Evolutionary conservation across 2,888 invertebrate genomes (phyloP).

Genomic region (Bellardia bayeri): DNA sequence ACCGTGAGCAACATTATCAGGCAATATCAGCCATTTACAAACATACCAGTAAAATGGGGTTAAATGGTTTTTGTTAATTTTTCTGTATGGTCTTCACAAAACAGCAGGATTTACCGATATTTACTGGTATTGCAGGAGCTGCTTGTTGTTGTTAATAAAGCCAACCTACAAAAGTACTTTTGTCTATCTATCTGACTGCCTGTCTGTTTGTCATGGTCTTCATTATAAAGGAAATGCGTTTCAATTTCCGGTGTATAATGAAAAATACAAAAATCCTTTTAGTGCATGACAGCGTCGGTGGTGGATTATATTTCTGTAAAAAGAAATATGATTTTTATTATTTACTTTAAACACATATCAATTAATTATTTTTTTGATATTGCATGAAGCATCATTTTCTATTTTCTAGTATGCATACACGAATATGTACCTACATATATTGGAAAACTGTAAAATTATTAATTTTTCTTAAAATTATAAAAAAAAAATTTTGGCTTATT

Average conservation of each 20-base stretch:
- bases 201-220: constrained; percentile 18
- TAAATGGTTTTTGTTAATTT: constrained; percentile 39
- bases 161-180: neutral
- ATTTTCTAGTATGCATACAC: neutral
- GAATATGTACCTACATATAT: neutral
- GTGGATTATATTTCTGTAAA: constrained; percentile 24
- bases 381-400: constrained; percentile 2
- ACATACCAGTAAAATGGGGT: constrained; percentile 47
- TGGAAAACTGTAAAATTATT: constrained; percentile 49
- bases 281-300: constrained; percentile 24
- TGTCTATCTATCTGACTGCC: neutral
- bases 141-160: neutral
- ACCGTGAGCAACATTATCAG: constrained; percentile 27
- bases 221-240: constrained; percentile 68
- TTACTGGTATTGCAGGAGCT: neutral
- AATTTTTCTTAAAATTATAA: constrained; percentile 48
- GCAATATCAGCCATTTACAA: constrained; percentile 56
- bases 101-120: constrained; percentile 12
- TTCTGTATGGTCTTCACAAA: constrained; percentile 5
- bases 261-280: constrained; percentile 44
- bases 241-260: constrained; percentile 71
- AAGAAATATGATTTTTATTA: constrained; percentile 60
- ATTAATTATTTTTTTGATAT: constrained; percentile 31
- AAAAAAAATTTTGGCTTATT: constrained; percentile 64
- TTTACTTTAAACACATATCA: constrained; percentile 47